These are phyloP conservation scores for Lithophane socia DNA, from an alignment of 2,888 invertebrate species.

Conservation along the genomic window DNA sequence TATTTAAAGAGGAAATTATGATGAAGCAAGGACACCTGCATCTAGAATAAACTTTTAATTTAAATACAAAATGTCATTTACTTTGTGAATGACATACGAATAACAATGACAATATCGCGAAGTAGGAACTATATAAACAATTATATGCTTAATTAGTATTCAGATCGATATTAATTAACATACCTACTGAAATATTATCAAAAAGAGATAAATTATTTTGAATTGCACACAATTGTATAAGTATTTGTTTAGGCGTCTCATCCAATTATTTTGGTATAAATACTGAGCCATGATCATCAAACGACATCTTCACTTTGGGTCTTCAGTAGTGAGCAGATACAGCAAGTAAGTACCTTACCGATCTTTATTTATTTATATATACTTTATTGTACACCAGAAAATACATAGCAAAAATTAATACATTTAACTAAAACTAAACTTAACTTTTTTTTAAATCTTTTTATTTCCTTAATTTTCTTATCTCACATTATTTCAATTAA, in stretches of 20 bases:
- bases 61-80: not conserved
- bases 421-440: too few relatives aligned
- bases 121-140: slow-evolving; percentile 6
- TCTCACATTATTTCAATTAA: not conserved
- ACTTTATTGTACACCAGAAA: too few relatives aligned
- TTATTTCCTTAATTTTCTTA: not conserved
- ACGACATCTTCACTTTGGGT: slow-evolving; percentile 6
- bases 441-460: not conserved
- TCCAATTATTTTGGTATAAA: slow-evolving; percentile 33
- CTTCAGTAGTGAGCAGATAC: not conserved
- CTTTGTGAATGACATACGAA: not conserved
- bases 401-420: too few relatives aligned
- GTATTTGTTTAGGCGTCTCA: slow-evolving; percentile 14
- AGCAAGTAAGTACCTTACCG: slow-evolving; percentile 12
- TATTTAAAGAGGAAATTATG: slow-evolving; percentile 6
- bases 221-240: slow-evolving; percentile 17
- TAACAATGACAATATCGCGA: not conserved
- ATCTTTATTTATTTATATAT: too few relatives aligned
- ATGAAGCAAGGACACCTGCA: slow-evolving; percentile 5
- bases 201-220: not conserved
- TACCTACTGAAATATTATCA: not conserved
- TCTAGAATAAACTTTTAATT: not conserved
- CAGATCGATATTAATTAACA: not conserved
- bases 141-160: not conserved
- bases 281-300: not conserved